Percentiles rank a stretch among this genome's conserved stretches.
phyloP scores from a whole-genome alignment of 2,888 invertebrate genomes.

The Cerceris rybyensis region DNA sequence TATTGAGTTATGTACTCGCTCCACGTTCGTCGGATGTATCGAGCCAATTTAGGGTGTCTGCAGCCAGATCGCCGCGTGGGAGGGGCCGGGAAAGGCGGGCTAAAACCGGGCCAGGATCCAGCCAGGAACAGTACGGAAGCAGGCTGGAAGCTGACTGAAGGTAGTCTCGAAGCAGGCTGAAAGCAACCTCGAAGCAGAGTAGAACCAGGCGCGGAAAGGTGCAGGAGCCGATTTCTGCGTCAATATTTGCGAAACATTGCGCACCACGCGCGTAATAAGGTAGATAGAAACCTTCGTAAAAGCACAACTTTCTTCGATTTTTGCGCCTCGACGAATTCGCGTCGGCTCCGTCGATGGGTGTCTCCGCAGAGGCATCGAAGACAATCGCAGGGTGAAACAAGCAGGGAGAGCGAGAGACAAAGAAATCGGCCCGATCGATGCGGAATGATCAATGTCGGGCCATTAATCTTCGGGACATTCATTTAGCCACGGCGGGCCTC shows the following conservation, averaged over 20 bases:
- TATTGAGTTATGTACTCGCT: constrained; percentile 69
- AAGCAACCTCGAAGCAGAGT: no score
- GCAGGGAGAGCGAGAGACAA: constrained; percentile 6
- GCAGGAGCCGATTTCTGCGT: constrained; percentile 65
- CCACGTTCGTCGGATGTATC: constrained; percentile 68
- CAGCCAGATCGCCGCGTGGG: constrained; percentile 57
- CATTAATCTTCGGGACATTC: constrained; percentile 59
- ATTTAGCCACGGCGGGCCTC: constrained; percentile 42
- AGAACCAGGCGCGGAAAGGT: constrained; percentile 9
- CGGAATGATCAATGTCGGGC: constrained; percentile 34
- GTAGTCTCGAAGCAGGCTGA: no score
- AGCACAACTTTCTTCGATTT: no score
- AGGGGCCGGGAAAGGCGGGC: neutral
- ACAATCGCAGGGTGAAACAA: no score
- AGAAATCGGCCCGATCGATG: constrained; percentile 38
- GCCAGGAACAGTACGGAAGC: constrained; percentile 2
- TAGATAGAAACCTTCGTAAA: neutral
- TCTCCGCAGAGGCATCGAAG: no score
- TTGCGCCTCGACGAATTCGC: no score
- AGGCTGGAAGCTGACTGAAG: constrained; percentile 8
- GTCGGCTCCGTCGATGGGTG: no score
- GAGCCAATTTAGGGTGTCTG: constrained; percentile 67
- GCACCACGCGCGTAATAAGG: constrained; percentile 37
- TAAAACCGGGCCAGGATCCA: constrained; percentile 4
- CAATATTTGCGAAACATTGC: constrained; percentile 71